These are phyloP conservation scores for Melitaea cinxia DNA, from an alignment of 1,140 invertebrate genomes.

Conservation along the genomic window DNA sequence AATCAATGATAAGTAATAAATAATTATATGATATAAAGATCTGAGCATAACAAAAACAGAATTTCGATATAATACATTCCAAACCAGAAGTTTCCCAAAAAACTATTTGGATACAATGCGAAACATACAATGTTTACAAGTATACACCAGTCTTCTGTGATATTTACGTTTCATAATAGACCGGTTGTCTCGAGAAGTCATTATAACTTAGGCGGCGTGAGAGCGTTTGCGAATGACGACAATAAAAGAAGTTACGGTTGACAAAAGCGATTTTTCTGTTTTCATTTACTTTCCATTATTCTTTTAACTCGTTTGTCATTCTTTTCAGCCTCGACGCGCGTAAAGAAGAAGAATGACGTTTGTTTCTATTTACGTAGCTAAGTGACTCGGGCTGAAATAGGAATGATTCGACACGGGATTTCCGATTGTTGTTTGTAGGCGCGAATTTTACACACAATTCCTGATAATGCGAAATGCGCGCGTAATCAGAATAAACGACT, in stretches of 20 bases:
- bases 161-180: constrained; percentile 23
- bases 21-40: too few relatives aligned
- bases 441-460: constrained; percentile 46
- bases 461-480: constrained; percentile 42
- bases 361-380: constrained; percentile 72
- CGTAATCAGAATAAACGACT: constrained; percentile 31
- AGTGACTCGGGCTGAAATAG: constrained; percentile 61
- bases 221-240: constrained; percentile 27
- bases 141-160: too few relatives aligned
- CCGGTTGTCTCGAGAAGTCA: constrained; percentile 25
- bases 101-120: constrained; percentile 6
- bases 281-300: constrained; percentile 79
- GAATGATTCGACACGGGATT: constrained; percentile 53
- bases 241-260: constrained; percentile 53
- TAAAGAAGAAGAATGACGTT: constrained; percentile 69
- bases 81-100: constrained; percentile 9
- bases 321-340: constrained; percentile 59
- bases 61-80: constrained; percentile 3
- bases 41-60: neutral
- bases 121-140: constrained; percentile 23
- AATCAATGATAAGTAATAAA: too few relatives aligned
- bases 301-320: constrained; percentile 76
- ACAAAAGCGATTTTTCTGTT: constrained; percentile 73
- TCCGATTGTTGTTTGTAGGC: constrained; percentile 50
- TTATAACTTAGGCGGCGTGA: constrained; percentile 34